Evolutionary conservation across 2,888 invertebrate species (phyloP).

Genomic region (Aspidapion aeneum): DNA sequence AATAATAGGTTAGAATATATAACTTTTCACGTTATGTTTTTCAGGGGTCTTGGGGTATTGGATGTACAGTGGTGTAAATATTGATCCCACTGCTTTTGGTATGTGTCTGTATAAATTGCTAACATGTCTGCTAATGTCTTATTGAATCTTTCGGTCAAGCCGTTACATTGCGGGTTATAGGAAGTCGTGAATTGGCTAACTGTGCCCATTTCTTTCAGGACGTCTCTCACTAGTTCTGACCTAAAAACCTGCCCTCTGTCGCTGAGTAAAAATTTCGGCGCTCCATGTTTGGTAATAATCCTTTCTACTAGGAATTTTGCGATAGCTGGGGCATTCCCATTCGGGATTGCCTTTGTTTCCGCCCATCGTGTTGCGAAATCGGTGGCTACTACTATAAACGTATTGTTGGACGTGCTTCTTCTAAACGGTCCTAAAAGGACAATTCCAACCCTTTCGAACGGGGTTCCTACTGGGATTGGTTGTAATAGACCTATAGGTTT

Average conservation of each 20-base stretch:
- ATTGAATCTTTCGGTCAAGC: slow-evolving; percentile 29
- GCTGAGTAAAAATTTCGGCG: slow-evolving; percentile 1
- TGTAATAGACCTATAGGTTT: no score
- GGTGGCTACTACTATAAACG: slow-evolving; percentile 30
- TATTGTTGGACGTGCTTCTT: slow-evolving; percentile 26
- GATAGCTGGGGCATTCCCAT: slow-evolving; percentile 26
- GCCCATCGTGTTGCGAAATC: slow-evolving; percentile 31
- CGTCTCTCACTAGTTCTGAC: slow-evolving; percentile 27
- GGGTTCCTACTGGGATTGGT: slow-evolving; percentile 20
- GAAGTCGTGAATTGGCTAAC: slow-evolving; percentile 20
- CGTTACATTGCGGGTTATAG: slow-evolving; percentile 22
- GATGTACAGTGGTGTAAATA: no score
- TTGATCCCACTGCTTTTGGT: background rate
- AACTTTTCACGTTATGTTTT: no score
- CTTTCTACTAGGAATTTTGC: slow-evolving; percentile 25
- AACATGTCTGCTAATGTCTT: slow-evolving; percentile 28
- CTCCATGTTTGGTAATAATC: slow-evolving; percentile 22
- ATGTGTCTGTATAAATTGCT: slow-evolving; percentile 15
- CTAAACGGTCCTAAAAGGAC: slow-evolving; percentile 31
- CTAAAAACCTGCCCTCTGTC: slow-evolving; percentile 14
- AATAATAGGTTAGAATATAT: no score
- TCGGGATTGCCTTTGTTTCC: slow-evolving; percentile 25
- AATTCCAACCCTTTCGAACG: slow-evolving; percentile 8
- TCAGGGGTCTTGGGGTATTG: no score
- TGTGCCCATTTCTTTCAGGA: slow-evolving; percentile 27